Base-by-base conservation (phyloP, 2,888 invertebrate genomes). In the Synanthedon formicaeformis region DNA sequence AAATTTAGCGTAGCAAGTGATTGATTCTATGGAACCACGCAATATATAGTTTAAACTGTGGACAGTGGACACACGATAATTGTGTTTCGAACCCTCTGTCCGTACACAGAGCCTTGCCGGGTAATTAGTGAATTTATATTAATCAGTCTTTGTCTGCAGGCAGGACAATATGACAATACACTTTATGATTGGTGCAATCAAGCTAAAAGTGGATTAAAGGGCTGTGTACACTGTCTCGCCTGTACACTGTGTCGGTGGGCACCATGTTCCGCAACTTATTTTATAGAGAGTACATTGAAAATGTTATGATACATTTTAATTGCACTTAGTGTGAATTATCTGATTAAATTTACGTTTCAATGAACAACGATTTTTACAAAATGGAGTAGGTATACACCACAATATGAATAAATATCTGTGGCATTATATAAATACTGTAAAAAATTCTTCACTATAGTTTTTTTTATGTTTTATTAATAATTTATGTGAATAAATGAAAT, bases 1-100 rank as follows among this genome's bases (percentile, higher is more conserved):
- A 23, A 23, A 23, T 2, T 34, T 6, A 34, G 3, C 27, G 10
- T 18, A 49, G 5, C 8, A 52, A 58, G 58, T 64, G 62, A 67
- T 65, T 64, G 61, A 67, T 66, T 62, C 56, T 40, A 50, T 53
- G 54, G 55, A 50, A 55, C 57, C 56, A 56, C 55, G 56, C 53
- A 53, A 34, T 34, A 34, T 34, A 34, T 34, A 34, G 34, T 34
- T 34, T 34, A 34, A 34, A 34, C 34, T 34, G 27, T 27, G 34
- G 34, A 34, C 34, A 61, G 62, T 60, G 58, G 58, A 63, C 61
- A 55, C 53, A 57, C 51, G 53, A 53, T 60, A 56, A 58, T 60
- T 60, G 59, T 58, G 53, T 58, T 53, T 56, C 34, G 34, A 52
- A 18, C 55, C 49, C 55, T 51, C 27, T 56, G 54, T 56, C 55